Evolutionary conservation across 2,113 vertebrate genomes (phyloP).

Genomic region (Fregetta grallaria): DNA sequence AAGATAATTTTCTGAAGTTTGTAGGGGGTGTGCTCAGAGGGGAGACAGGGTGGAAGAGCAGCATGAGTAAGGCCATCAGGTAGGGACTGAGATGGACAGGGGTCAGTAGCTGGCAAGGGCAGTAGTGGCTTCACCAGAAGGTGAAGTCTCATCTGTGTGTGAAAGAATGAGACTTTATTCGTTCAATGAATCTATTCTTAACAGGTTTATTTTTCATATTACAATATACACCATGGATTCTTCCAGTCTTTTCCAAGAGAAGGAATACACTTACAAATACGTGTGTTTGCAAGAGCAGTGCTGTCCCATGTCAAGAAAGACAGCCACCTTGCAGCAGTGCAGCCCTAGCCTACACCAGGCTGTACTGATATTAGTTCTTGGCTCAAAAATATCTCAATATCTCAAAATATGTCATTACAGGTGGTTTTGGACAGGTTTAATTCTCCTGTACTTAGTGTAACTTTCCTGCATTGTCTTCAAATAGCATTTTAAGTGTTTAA

Average conservation of each 20-base stretch:
- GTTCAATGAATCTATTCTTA: fast-evolving
- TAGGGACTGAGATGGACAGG: fast-evolving
- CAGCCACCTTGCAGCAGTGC: neutral
- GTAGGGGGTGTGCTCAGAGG: fast-evolving
- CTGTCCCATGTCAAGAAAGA: neutral
- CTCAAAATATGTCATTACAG: neutral
- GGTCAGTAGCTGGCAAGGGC: neutral
- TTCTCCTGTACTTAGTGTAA: neutral
- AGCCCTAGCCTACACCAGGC: too few relatives aligned
- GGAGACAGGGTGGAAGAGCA: fast-evolving
- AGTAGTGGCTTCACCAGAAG: neutral
- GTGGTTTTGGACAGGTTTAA: neutral
- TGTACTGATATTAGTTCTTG: neutral
- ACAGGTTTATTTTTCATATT: neutral
- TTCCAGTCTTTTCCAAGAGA: neutral
- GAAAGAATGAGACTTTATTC: neutral
- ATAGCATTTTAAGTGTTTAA: neutral
- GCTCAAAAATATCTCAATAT: neutral
- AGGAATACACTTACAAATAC: neutral
- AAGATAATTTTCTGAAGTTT: fast-evolving
- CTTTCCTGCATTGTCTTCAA: neutral
- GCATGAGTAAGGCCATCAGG: fast-evolving
- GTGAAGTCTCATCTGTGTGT: fast-evolving
- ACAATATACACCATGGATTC: neutral
- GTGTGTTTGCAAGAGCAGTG: neutral